Conservation (phyloP, 30 jellyfish, hydroid and myxozoan species). For the Chironex yamaguchii region DNA sequence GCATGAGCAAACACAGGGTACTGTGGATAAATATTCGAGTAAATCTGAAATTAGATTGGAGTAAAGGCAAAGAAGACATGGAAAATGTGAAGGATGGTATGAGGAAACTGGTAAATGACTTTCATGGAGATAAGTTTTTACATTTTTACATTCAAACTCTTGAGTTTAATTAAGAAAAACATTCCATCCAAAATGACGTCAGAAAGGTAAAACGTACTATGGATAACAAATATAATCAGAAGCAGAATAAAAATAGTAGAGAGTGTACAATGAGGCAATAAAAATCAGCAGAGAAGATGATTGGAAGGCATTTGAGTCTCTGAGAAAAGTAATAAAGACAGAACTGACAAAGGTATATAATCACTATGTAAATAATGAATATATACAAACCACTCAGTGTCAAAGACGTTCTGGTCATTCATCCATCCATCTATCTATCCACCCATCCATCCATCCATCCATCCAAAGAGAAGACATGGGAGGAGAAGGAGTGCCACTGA, state of each 20-base stretch:
- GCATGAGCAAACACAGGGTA: conserved; percentile 53
- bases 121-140: conserved; percentile 51
- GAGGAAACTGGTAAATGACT: conserved; percentile 53
- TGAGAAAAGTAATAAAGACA: conserved; percentile 53
- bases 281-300: conserved; percentile 53
- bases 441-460: too few relatives aligned
- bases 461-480: conserved; percentile 30
- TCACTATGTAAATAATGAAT: conserved; percentile 47
- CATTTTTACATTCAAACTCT: conserved; percentile 22
- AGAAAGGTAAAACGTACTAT: conserved; percentile 39
- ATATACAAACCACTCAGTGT: conserved; percentile 43
- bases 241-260: conserved; percentile 57
- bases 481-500: conserved; percentile 44
- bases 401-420: conserved; percentile 60
- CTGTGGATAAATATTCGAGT: conserved; percentile 22
- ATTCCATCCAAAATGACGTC: conserved; percentile 15
- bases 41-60: neutral
- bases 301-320: conserved; percentile 49
- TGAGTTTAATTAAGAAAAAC: conserved; percentile 31
- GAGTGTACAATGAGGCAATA: conserved; percentile 62
- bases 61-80: conserved; percentile 28
- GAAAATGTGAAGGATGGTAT: conserved; percentile 54
- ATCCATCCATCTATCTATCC: too few relatives aligned
- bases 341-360: conserved; percentile 61
- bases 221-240: conserved; percentile 48